Percentiles rank a stretch among this genome's conserved stretches.
These are phyloP conservation scores for Petrocephalus microphthalmus DNA, from an alignment of 2,113 vertebrate genomes.

Conservation along the genomic window DNA sequence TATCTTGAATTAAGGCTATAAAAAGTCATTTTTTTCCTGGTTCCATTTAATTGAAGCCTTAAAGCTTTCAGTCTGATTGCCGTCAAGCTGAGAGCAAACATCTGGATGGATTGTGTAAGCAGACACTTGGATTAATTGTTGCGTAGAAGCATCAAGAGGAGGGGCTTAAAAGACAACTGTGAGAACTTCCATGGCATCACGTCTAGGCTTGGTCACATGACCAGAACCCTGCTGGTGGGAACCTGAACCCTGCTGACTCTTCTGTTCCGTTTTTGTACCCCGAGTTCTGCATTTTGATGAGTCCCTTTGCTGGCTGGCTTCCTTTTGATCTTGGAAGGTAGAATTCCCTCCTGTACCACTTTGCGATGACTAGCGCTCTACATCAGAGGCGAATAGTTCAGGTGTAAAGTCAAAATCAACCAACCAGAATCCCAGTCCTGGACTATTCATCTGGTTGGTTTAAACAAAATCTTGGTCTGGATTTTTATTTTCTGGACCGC, in stretches of 20 bases:
- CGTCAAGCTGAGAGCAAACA: neutral
- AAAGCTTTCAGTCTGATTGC: neutral
- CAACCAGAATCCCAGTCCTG: too few relatives aligned
- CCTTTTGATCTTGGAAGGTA: neutral
- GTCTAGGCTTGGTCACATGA: neutral
- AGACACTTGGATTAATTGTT: neutral
- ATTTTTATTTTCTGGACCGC: neutral
- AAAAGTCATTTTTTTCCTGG: neutral
- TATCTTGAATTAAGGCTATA: neutral
- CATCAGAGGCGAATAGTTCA: neutral
- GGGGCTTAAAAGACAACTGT: neutral
- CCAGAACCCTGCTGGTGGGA: neutral
- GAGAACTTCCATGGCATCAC: neutral
- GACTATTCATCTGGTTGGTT: too few relatives aligned
- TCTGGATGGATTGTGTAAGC: neutral
- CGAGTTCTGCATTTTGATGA: neutral
- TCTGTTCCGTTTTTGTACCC: neutral
- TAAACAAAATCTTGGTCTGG: neutral
- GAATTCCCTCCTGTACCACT: neutral
- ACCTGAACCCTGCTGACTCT: neutral
- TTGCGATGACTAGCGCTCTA: neutral
- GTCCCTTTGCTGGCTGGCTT: neutral
- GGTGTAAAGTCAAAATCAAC: neutral
- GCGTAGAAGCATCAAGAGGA: neutral
- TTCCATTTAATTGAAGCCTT: neutral